Conservation (phyloP, 1,140 invertebrate genomes). For the Nilaparvata lugens region DNA sequence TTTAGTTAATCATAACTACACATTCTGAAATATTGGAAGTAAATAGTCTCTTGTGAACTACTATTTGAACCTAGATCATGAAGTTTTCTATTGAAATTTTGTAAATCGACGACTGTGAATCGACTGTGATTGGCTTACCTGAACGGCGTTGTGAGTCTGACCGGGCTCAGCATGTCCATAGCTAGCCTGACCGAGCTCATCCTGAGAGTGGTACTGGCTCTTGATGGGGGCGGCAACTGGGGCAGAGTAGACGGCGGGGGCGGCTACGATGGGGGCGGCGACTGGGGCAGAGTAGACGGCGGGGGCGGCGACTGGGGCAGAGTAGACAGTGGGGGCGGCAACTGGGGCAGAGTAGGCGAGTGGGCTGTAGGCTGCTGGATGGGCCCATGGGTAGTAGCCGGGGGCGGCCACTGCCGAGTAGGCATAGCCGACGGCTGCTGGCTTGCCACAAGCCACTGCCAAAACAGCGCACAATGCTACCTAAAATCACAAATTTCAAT, state of each 20-base stretch:
- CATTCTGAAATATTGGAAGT: too few species aligned
- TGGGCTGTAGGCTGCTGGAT: conserved; percentile 2
- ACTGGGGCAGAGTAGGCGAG: conserved; percentile 5
- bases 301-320: neutral
- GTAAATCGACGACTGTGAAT: too few species aligned
- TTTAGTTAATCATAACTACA: too few species aligned
- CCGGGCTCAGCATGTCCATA: conserved; percentile 45
- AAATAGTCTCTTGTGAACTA: too few species aligned
- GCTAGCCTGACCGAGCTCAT: conserved; percentile 43
- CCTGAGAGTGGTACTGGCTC: conserved; percentile 46
- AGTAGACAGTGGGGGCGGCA: neutral
- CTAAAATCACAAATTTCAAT: neutral
- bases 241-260: conserved; percentile 36
- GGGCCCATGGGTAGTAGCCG: neutral
- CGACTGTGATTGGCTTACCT: too few species aligned
- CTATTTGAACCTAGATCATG: too few species aligned
- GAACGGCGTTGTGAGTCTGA: conserved; percentile 42
- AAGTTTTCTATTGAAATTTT: too few species aligned
- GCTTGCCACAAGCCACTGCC: neutral
- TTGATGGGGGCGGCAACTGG: conserved; percentile 37
- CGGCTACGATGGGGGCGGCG: conserved; percentile 32
- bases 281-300: conserved; percentile 2
- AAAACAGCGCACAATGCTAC: conserved; percentile 12
- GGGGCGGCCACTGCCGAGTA: conserved; percentile 13
- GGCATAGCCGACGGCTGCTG: conserved; percentile 5